These are phyloP conservation scores for Acleris holmiana DNA, from an alignment of 2,888 invertebrate species.

Conservation along the genomic window DNA sequence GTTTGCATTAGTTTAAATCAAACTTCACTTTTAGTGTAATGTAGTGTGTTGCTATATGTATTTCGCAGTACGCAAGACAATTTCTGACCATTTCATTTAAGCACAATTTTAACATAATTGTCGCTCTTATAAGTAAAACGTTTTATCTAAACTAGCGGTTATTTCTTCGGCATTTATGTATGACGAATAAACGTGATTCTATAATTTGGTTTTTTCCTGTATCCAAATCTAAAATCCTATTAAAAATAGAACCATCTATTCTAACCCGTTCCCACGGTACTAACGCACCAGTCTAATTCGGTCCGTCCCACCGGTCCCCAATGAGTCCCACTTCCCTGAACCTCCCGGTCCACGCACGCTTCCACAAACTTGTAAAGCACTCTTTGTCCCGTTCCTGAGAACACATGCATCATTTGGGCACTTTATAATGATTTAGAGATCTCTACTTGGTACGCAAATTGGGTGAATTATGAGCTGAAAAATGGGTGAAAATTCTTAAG, in stretches of 20 bases:
- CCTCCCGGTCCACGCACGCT: not conserved
- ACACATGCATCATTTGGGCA: slow-evolving; percentile 14
- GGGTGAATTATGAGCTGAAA: not conserved
- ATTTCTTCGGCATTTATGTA: too few species aligned
- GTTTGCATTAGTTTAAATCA: too few species aligned
- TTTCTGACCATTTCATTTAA: too few species aligned
- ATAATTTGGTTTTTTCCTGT: too few species aligned
- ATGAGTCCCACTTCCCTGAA: slow-evolving; percentile 1
- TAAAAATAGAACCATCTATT: not conserved
- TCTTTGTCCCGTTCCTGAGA: slow-evolving; percentile 9
- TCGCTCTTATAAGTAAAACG: too few species aligned
- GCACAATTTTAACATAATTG: too few species aligned
- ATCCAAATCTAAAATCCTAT: too few species aligned
- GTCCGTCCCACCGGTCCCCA: not conserved
- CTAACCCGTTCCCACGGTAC: not conserved
- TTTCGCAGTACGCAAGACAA: too few species aligned
- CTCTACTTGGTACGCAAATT: not conserved
- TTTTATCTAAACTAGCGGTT: too few species aligned
- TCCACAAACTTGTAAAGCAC: not conserved
- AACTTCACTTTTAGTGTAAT: too few species aligned
- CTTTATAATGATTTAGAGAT: slow-evolving; percentile 11
- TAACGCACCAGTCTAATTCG: not conserved
- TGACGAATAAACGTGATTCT: too few species aligned
- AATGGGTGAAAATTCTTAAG: not conserved
- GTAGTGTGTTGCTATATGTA: too few species aligned